phyloP scores from a whole-genome alignment of 2,797 vertebrate species.

The Sebastes elongatus region DNA sequence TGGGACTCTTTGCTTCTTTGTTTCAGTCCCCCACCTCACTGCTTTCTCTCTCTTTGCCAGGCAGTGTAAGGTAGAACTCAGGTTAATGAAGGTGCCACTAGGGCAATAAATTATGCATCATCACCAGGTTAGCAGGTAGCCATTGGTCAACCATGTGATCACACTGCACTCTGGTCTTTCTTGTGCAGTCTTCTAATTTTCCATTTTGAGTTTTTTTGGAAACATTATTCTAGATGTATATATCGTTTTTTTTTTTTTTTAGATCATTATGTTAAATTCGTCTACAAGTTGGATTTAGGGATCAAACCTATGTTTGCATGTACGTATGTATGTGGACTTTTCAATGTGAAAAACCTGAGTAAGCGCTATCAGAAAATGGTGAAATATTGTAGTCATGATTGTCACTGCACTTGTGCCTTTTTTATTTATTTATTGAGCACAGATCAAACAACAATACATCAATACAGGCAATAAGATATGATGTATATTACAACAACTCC shows the following conservation, averaged over 20 bases:
- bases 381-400: not conserved
- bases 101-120: constrained; percentile 51
- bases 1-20: constrained; percentile 14
- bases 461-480: not conserved
- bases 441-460: not conserved
- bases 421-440: not conserved
- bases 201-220: not conserved
- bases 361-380: not conserved
- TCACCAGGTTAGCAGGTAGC: constrained; percentile 23
- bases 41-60: constrained; percentile 69
- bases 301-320: not conserved
- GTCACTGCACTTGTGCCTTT: not conserved
- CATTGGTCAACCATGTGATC: constrained; percentile 24
- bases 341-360: not conserved
- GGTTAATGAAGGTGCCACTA: constrained; percentile 37
- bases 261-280: not conserved
- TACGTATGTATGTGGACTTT: not conserved
- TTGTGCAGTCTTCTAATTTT: not conserved
- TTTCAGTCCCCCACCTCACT: constrained; percentile 2
- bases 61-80: constrained; percentile 43
- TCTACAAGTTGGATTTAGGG: not conserved
- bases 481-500: too few relatives aligned
- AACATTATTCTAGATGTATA: not conserved
- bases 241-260: not conserved
- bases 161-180: not conserved